Conservation (phyloP, 92 coral and sea anemone species). For the Epizoanthus illoricatus region DNA sequence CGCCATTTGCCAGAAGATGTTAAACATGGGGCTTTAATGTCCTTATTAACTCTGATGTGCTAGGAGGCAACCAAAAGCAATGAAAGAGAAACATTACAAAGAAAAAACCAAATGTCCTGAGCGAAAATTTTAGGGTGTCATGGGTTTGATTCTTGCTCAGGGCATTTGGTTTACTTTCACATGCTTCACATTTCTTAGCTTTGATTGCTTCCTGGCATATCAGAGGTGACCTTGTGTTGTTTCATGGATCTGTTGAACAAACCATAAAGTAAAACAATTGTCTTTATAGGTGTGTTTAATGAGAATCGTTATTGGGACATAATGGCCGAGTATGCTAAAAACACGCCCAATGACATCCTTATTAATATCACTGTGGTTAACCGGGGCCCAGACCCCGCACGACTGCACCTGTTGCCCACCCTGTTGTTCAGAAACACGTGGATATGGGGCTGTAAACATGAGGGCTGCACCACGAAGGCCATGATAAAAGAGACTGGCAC, state of each 20-base stretch:
- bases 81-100: no score
- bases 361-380: conserved; percentile 86
- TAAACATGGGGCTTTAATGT: no score
- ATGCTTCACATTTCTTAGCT: no score
- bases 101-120: no score
- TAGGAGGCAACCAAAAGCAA: no score
- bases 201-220: no score
- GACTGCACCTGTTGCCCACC: conserved; percentile 88
- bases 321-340: conserved; percentile 92
- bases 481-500: conserved; percentile 63
- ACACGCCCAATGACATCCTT: conserved; percentile 86
- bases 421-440: conserved; percentile 97
- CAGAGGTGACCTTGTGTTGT: no score
- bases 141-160: no score
- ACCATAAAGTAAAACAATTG: background rate
- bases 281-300: conserved; percentile 68
- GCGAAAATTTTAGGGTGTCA: no score
- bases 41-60: no score
- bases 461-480: conserved; percentile 91
- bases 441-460: conserved; percentile 99
- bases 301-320: conserved; percentile 94
- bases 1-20: no score
- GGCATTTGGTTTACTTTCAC: no score
- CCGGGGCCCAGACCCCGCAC: conserved; percentile 88
- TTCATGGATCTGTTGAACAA: background rate